Evolutionary conservation across 2,797 vertebrate genomes (phyloP).

Genomic region (Hydrophis major): DNA sequence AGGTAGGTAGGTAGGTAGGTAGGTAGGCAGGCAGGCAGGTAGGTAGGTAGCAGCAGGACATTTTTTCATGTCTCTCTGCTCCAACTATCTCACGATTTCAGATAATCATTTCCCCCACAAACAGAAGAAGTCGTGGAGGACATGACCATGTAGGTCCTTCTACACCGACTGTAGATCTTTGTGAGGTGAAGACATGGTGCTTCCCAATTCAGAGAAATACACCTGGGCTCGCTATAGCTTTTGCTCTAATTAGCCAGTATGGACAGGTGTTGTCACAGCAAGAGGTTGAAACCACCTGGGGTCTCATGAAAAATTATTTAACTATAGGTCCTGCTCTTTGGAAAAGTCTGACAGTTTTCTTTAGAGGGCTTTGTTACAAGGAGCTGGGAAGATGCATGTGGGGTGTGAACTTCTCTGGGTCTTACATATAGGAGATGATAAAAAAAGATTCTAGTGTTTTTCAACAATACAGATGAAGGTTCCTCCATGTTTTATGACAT

Average conservation of each 20-base stretch:
- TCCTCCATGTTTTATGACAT: neutral
- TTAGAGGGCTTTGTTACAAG: neutral
- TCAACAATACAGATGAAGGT: neutral
- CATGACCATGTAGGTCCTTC: neutral
- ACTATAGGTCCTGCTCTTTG: neutral
- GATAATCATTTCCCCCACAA: neutral
- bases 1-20: fast-evolving
- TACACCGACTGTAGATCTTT: too few species aligned
- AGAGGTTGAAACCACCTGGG: neutral
- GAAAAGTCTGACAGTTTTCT: neutral
- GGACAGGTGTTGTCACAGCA: neutral
- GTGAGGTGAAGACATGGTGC: neutral
- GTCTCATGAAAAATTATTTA: neutral
- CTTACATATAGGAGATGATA: too few species aligned
- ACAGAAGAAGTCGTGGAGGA: neutral
- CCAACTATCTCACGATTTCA: neutral
- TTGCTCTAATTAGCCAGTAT: neutral
- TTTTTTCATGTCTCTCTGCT: neutral
- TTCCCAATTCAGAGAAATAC: neutral
- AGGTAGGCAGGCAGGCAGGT: fast-evolving
- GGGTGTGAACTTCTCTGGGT: neutral
- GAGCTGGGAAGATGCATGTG: neutral
- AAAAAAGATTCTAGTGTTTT: neutral
- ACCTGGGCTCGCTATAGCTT: neutral
- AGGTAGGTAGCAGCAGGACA: neutral